Percentiles rank a stretch among this genome's conserved stretches.
phyloP scores from a whole-genome alignment of 2,113 vertebrate species.

The Chlorodrepanis virens region DNA sequence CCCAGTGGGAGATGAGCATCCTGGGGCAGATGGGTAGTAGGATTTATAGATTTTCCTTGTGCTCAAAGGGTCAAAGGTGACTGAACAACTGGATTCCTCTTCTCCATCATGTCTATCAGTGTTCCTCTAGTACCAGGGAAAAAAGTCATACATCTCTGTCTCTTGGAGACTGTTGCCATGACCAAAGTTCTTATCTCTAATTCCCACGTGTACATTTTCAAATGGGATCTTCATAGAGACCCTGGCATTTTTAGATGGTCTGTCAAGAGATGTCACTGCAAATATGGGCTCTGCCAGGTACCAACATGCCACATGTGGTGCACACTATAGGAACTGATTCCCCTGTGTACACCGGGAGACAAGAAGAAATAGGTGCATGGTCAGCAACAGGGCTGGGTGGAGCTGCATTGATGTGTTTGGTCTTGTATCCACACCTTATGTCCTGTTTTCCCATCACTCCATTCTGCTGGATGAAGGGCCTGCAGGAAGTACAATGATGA shows the following conservation, averaged over 20 bases:
- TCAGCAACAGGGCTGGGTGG: neutral
- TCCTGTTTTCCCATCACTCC: neutral
- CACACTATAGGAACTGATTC: neutral
- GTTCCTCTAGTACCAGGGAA: neutral
- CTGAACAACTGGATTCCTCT: neutral
- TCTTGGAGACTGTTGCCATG: neutral
- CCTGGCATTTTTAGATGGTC: neutral
- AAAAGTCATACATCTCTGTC: neutral
- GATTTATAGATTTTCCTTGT: neutral
- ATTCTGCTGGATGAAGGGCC: neutral
- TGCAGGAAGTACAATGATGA: neutral
- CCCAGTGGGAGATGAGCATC: neutral
- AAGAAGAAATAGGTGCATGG: neutral
- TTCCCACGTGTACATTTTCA: neutral
- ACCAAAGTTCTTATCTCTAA: neutral
- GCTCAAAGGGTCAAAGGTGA: neutral
- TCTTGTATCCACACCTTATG: neutral
- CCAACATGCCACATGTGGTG: neutral
- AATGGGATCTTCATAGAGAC: neutral
- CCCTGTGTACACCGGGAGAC: neutral
- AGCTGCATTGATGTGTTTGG: neutral
- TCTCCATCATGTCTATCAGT: neutral
- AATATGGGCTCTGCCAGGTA: neutral
- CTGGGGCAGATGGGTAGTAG: neutral
- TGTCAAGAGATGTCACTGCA: neutral